These are phyloP conservation scores for Dynastes tityus DNA, from an alignment of 2,888 invertebrate genomes.

Conservation along the genomic window DNA sequence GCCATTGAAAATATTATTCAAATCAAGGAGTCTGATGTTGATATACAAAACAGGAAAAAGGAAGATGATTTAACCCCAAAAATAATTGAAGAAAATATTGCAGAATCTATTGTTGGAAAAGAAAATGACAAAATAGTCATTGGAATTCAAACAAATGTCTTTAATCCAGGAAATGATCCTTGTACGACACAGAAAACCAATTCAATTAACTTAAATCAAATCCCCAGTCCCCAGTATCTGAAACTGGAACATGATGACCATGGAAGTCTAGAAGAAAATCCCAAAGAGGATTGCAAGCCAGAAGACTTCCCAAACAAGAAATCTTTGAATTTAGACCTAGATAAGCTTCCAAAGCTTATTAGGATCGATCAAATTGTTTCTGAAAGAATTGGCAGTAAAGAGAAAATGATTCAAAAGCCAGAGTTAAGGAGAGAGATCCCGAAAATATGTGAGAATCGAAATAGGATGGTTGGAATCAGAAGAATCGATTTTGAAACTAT, in stretches of 20 bases:
- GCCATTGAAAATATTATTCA: conserved; percentile 18
- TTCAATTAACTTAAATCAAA: background rate
- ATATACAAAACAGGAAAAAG: too few relatives aligned
- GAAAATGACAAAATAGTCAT: background rate
- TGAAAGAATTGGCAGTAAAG: background rate
- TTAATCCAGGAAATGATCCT: too few relatives aligned
- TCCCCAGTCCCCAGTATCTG: background rate
- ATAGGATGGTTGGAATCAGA: background rate
- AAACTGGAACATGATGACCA: background rate
- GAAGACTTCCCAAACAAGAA: too few relatives aligned
- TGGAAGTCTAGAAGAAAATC: background rate
- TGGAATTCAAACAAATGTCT: background rate
- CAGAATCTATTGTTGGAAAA: background rate
- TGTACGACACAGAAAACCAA: too few relatives aligned
- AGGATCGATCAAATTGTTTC: background rate
- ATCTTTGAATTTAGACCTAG: too few relatives aligned
- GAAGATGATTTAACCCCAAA: too few relatives aligned
- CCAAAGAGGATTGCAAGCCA: background rate
- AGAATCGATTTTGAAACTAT: background rate
- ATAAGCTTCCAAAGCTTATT: too few relatives aligned
- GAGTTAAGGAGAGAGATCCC: background rate
- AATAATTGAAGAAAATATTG: background rate
- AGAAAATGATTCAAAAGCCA: background rate
- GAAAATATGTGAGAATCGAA: background rate
- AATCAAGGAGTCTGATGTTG: background rate